Base-by-base conservation (phyloP, 2,797 vertebrate genomes). In the Numenius phaeopus region DNA sequence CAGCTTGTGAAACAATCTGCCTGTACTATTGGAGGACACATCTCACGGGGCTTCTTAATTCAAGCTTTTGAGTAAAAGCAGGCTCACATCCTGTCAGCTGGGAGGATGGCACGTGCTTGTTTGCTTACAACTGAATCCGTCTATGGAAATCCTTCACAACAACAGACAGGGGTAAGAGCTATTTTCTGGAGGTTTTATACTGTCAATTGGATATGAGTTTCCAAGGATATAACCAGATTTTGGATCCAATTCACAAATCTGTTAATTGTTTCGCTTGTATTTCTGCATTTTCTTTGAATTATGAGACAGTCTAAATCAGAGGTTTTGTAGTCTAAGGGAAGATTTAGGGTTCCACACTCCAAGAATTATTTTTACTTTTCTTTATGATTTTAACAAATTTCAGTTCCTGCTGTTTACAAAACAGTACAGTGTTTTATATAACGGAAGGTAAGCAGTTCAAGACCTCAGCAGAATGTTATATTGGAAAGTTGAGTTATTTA, bases 191-290 rank as follows among this genome's bases (percentile, higher is more conserved):
- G 7, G 7, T 19, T 87, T 83, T 78, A 24, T 24, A 24, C 14
- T 22, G 49, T 52, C 39, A 29, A n/a, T 12, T 1, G 3, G 26
- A n/a, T n/a, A 27, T 0, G 1, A 50, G 32, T 32, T 52, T 62
- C 24, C 39, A 72, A 73, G 55, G n/a, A 44, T 23, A 39, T 14
- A 72, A 47, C 15, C 49, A 58, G 12, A 29, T 64, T 70, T 59
- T 4, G 1, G 32, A 54, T 46, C 32, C 34, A 55, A 44, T 57
- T 83, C n/a, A 78, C 37, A 49, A 71, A 66, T 27, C 52, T 59
- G 30, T 47, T 64, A 39, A 58, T 59, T 69, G 22, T 58, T 72
- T 67, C 42, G 46, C 30, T 82, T 90, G 23, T 29, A 77, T 50
- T 90, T 67, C 29, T 78, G 18, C 29, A 57, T 62, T 79, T 78